Evolutionary conservation across 2,888 invertebrate species (phyloP).

Genomic region (Danaus chrysippus): DNA sequence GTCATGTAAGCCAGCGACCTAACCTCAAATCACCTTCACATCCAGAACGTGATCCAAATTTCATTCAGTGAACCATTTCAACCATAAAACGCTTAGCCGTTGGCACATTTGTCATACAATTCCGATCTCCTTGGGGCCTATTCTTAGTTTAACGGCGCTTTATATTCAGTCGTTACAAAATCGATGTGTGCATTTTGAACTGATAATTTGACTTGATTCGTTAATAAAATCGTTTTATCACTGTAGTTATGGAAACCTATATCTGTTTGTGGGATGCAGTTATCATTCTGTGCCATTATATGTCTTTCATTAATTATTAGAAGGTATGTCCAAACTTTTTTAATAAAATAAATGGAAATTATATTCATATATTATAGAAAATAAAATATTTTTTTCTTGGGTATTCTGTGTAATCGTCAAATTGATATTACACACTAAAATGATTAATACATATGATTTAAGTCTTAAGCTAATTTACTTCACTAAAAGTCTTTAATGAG

Average conservation of each 20-base stretch:
- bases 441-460: too few relatives aligned
- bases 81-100: slow-evolving; percentile 72
- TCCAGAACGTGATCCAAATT: slow-evolving; percentile 73
- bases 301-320: too few relatives aligned
- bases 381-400: too few relatives aligned
- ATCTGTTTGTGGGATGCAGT: background rate
- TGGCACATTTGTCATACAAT: slow-evolving; percentile 73
- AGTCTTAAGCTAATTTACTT: too few relatives aligned
- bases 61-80: slow-evolving; percentile 68
- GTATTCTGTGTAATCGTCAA: too few relatives aligned
- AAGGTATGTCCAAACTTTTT: too few relatives aligned
- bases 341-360: too few relatives aligned
- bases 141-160: slow-evolving; percentile 46
- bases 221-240: background rate
- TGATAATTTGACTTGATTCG: slow-evolving; percentile 23
- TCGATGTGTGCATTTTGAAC: slow-evolving; percentile 38
- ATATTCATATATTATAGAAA: too few relatives aligned
- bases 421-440: too few relatives aligned
- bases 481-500: too few relatives aligned
- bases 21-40: slow-evolving; percentile 73
- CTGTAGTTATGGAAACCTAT: background rate
- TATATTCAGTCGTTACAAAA: slow-evolving; percentile 58
- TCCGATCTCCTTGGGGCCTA: slow-evolving; percentile 56
- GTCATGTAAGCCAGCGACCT: slow-evolving; percentile 45
- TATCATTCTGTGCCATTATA: background rate